Evolutionary conservation across 2,113 vertebrate species (phyloP), one percentile per base, ranked within the genome.

Genomic region (Pseudolaguvia tuberculata): DNA sequence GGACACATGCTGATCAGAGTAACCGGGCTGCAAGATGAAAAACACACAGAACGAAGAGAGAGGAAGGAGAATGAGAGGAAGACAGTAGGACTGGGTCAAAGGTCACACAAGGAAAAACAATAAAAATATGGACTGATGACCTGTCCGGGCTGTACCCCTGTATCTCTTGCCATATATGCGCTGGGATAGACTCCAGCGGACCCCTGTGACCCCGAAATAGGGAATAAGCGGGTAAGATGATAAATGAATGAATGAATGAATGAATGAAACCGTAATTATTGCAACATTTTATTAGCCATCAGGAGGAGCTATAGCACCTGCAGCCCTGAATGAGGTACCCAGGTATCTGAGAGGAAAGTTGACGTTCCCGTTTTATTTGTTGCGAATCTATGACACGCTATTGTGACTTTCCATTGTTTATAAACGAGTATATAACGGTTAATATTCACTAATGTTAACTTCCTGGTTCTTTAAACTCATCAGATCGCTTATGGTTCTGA

Each of bases 1-100:
- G 96, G 97, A 92, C 96, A 98, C 95, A 99, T 96, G 91, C 96
- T 97, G 94, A 99, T 98, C 91, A 99, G 94, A 76, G 97, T 98
- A 88, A 99, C 91, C 81, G 97, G 95, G 88, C 97, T 98, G 95
- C 78, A 92, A 88, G 82, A 92, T 85, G 78, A 63, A 42, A 48
- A 83, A 65, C 72, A 73, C 59, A 14, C 65, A 31, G 39, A 66
- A 72, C 21, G 56, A 45, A 51, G 45, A 42, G 5, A 18, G 42
- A 31, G 35, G 17, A 7, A 18, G 27, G 1, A 18, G 45, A 72
- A 67, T 45, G 59, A 71, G 77, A 65, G 75, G 77, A 39, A 6
- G 25, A 53, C 29, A 50, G 56, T 23, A 53, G 67, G 61, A 75
- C 51, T 20, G 72, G 78, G 69, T 76, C 73, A 81, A 56, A 52